Base-by-base conservation (phyloP, 2,888 invertebrate species). In the Heliothis peltigera region DNA sequence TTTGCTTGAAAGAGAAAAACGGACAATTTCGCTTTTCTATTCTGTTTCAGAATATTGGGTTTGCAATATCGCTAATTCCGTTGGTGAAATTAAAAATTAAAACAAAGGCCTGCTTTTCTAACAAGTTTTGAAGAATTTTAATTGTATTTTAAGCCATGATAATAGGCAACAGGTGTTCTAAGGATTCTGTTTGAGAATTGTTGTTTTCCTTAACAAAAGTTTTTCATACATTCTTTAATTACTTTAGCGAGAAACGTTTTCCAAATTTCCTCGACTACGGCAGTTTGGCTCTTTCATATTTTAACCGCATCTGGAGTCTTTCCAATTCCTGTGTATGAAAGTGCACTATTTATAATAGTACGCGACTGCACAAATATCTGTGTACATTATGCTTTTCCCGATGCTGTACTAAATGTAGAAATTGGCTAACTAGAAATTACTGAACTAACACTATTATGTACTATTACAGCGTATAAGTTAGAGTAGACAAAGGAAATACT, bases 241-340 rank as follows among this genome's bases (percentile, higher is more conserved):
- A 22, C 59, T 39, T 15, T 2, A 35, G n/a, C 15, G 10, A 35
- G 2, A n/a, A 15, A 8, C 19, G 4, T 7, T 25, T 39, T 39
- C 5, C n/a, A 39, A n/a, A n/a, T 39, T 64, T 74, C 65, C 54
- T 47, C 17, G 48, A 32, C 39, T 4, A 18, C 15, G 22, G 54
- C 56, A 61, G 66, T 66, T 57, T 57, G 55, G 57, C 47, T 54
- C 54, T 61, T 58, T 49, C 72, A 79, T 85, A 80, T 77, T 79
- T 75, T 70, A 80, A 75, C 65, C 58, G 56, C 55, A 61, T 77
- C 79, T 85, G 84, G 83, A 81, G 53, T 55, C 54, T 49, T 70
- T 83, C 83, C 84, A 86, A 83, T 69, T 74, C 58, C 67, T 82
- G 75, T 77, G 54, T 73, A 80, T 75, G 75, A 81, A 80, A 81